These are phyloP conservation scores for Macaria liturata DNA, from an alignment of 2,888 invertebrate genomes.

Conservation along the genomic window DNA sequence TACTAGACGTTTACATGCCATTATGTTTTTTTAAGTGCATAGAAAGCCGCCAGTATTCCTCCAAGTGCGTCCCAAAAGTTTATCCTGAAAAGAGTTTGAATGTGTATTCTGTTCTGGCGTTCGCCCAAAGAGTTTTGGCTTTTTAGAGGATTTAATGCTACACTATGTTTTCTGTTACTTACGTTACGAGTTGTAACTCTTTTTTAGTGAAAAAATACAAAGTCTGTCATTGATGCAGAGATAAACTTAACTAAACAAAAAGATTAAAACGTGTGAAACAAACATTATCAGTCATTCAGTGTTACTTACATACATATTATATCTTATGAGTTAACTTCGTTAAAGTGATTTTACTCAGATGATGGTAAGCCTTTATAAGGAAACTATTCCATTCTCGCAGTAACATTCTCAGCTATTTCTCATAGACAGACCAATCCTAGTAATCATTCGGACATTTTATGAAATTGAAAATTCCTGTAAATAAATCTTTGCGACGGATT, in stretches of 20 bases:
- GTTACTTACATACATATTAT: too few relatives aligned
- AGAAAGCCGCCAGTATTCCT: slow-evolving; percentile 21
- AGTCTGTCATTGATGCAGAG: too few relatives aligned
- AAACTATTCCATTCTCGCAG: too few relatives aligned
- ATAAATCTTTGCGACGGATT: slow-evolving; percentile 7
- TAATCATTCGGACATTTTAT: slow-evolving; percentile 17
- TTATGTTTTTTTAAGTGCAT: slow-evolving; percentile 33
- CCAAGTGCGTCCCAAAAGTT: slow-evolving; percentile 31
- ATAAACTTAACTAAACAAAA: too few relatives aligned
- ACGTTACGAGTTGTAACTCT: too few relatives aligned
- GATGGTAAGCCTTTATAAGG: too few relatives aligned
- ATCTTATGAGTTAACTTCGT: too few relatives aligned
- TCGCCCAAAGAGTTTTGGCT: slow-evolving; percentile 19
- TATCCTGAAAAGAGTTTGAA: slow-evolving; percentile 25
- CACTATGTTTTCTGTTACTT: not conserved
- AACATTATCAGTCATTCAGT: too few relatives aligned
- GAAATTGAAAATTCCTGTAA: slow-evolving; percentile 18
- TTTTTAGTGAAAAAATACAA: too few relatives aligned
- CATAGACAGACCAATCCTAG: slow-evolving; percentile 8
- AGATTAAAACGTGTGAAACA: too few relatives aligned
- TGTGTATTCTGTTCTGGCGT: slow-evolving; percentile 29
- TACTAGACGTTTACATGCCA: slow-evolving; percentile 33
- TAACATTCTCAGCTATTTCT: slow-evolving; percentile 5
- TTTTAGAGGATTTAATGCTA: slow-evolving; percentile 7
- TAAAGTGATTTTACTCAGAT: too few relatives aligned